phyloP scores from a whole-genome alignment of 2,797 vertebrate genomes.

The Onychomys torridus region DNA sequence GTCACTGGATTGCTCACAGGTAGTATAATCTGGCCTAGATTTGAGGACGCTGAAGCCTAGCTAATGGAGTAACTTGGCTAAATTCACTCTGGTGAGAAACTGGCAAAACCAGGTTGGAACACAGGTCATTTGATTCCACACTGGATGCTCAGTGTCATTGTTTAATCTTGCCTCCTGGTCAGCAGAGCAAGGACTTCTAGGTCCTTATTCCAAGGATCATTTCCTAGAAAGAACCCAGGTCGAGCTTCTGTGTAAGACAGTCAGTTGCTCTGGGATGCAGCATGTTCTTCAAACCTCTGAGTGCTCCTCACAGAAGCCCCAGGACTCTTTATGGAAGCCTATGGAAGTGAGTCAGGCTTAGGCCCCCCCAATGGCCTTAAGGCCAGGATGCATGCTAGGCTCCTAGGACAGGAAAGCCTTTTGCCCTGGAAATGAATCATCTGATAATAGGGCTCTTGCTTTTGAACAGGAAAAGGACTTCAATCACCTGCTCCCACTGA shows the following conservation, averaged over 20 bases:
- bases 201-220: conserved; percentile 1
- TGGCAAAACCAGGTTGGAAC: conserved; percentile 15
- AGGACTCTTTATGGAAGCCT: neutral
- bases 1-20: neutral
- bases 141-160: neutral
- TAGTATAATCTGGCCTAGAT: neutral
- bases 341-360: conserved; percentile 41
- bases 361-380: conserved; percentile 42
- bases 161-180: neutral
- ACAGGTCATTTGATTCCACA: neutral
- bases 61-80: conserved; percentile 23
- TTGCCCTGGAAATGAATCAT: conserved; percentile 59
- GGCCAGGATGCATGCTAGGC: conserved; percentile 30
- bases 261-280: neutral
- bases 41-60: neutral
- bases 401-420: conserved; percentile 49
- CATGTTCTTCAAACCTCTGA: neutral
- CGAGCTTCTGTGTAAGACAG: neutral
- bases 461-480: conserved; percentile 70
- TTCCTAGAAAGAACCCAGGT: conserved; percentile 64
- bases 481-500: conserved; percentile 48
- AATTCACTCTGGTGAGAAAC: neutral
- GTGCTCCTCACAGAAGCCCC: neutral
- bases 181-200: neutral
- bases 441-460: conserved; percentile 64